A percentile compares a stretch with the other conserved stretches of the same genome.
These are phyloP conservation scores for Halictus quadricinctus DNA, from an alignment of 2,888 invertebrate genomes.

Conservation along the genomic window DNA sequence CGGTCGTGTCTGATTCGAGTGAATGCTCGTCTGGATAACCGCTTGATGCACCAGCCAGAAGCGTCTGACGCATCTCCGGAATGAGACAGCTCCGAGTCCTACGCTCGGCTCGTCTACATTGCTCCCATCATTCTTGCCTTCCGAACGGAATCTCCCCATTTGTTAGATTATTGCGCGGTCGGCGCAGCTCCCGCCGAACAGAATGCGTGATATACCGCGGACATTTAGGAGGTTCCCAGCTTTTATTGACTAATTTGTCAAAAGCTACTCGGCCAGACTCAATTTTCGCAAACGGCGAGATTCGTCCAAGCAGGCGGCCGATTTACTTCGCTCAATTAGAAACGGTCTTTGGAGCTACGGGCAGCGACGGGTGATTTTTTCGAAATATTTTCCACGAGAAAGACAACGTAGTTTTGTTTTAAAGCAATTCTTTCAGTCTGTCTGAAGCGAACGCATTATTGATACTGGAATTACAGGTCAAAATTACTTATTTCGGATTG, in stretches of 20 bases:
- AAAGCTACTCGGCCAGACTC: not conserved
- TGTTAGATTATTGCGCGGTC: not conserved
- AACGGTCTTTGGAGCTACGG: not conserved
- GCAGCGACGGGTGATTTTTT: too few relatives aligned
- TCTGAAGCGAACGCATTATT: too few relatives aligned
- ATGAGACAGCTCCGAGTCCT: not conserved
- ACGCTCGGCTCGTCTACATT: not conserved
- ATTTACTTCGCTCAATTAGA: not conserved
- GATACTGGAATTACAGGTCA: too few relatives aligned
- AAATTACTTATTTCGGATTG: too few relatives aligned
- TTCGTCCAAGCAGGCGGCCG: not conserved
- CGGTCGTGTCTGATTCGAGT: slow-evolving; percentile 6
- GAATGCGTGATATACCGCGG: slow-evolving; percentile 4
- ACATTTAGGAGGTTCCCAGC: not conserved
- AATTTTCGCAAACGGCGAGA: not conserved
- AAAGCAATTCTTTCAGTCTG: too few relatives aligned
- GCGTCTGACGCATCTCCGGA: slow-evolving; percentile 14
- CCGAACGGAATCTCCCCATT: not conserved
- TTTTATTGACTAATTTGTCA: slow-evolving; percentile 4
- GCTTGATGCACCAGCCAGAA: slow-evolving; percentile 9
- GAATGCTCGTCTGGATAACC: slow-evolving; percentile 17
- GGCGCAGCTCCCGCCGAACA: not conserved
- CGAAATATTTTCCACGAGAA: too few relatives aligned
- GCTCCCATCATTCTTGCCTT: not conserved
- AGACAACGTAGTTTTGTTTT: too few relatives aligned